Evolutionary conservation across 2,797 vertebrate species (phyloP).

Genomic region (Esox lucius): DNA sequence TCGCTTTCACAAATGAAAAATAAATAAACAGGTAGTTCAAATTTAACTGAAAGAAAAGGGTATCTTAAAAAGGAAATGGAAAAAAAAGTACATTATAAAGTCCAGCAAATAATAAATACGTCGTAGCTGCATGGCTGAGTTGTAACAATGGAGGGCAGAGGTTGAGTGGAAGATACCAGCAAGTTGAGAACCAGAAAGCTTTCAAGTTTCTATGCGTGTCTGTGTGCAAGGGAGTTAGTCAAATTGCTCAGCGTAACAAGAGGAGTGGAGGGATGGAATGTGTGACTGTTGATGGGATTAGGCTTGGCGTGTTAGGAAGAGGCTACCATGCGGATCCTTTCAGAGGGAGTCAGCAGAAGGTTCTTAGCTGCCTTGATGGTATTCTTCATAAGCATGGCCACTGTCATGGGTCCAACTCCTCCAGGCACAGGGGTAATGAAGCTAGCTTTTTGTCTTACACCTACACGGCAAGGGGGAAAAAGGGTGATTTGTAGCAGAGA

Average conservation of each 20-base stretch:
- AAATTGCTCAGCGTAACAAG: constrained; percentile 20
- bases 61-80: constrained; percentile 18
- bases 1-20: constrained; percentile 57
- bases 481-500: neutral
- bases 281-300: constrained; percentile 39
- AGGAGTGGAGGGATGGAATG: constrained; percentile 56
- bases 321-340: constrained; percentile 73
- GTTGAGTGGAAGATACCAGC: constrained; percentile 28
- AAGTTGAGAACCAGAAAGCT: constrained; percentile 39
- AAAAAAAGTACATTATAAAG: constrained; percentile 44
- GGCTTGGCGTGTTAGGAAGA: constrained; percentile 63
- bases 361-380: constrained; percentile 95
- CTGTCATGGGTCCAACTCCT: constrained; percentile 96
- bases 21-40: constrained; percentile 37
- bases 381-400: constrained; percentile 99
- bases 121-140: constrained; percentile 34
- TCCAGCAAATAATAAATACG: constrained; percentile 36
- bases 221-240: constrained; percentile 46
- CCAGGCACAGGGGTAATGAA: constrained; percentile 96
- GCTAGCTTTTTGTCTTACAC: constrained; percentile 89
- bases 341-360: constrained; percentile 71
- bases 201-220: constrained; percentile 51
- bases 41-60: constrained; percentile 33
- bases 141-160: constrained; percentile 60
- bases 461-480: constrained; percentile 57